Conservation (phyloP, 2,888 invertebrate species). For the Rhorus exstirpatorius region DNA sequence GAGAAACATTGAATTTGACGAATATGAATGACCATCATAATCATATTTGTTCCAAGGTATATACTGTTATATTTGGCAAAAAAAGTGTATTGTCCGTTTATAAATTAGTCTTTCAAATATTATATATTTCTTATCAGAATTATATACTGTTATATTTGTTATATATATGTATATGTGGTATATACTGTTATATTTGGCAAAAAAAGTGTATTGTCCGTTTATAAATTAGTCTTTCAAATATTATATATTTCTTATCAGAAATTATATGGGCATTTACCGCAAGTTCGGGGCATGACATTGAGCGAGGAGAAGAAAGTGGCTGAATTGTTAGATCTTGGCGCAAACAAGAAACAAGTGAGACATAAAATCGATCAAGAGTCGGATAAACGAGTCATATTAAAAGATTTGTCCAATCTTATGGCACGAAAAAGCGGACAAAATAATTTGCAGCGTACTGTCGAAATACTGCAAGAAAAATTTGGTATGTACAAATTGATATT, state of each 20-base stretch:
- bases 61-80: neutral
- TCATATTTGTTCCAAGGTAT: conserved; percentile 9
- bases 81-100: neutral
- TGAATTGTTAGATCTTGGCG: neutral
- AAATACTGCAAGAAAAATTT: conserved; percentile 2
- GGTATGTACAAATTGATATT: conserved; percentile 1
- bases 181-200: neutral
- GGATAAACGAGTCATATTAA: neutral
- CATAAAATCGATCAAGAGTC: neutral
- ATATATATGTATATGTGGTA: too few relatives aligned
- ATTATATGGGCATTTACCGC: neutral
- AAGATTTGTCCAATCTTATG: conserved; percentile 6
- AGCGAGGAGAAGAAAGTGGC: neutral
- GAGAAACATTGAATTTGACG: neutral
- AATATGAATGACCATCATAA: neutral
- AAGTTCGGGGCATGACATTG: neutral
- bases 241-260: neutral
- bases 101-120: neutral
- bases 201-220: neutral
- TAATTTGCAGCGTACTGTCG: neutral
- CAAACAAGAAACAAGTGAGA: neutral
- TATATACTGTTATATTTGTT: neutral
- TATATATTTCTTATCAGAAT: neutral
- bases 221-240: neutral
- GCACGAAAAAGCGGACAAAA: neutral